Evolutionary conservation across 1,140 invertebrate genomes (phyloP), one percentile per base, ranked within the genome.

Genomic region (Drosophila tropicalis): DNA sequence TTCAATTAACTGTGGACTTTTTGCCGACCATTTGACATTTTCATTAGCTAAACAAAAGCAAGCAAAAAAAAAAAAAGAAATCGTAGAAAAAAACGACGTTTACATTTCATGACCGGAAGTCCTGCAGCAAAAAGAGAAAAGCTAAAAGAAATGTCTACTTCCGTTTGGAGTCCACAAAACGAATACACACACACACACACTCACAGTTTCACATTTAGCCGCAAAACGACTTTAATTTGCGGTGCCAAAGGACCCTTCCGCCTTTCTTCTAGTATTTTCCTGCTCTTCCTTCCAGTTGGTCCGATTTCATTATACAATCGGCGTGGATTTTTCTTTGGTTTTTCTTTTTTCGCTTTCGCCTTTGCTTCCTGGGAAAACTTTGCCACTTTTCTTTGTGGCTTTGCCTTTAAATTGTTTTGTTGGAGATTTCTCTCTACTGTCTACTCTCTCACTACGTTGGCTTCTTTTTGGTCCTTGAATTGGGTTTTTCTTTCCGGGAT

Each of bases 161-260:
- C 84, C 83, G 84, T 69, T 89, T 70, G 72, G 72, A 74, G 79
- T 86, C 62, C 68, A 61, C 70, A 57, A 79, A 72, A 66, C 63
- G 65, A 40, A 73, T 41, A 68, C 29, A 65, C 19, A 64, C 32
- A 64, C 54, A 60, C 29, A 60, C 36, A 44, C 5, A 66, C 32
- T 56, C 22, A 67, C 62, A 68, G 32, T 72, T 44, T 70, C 61
- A 70, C 64, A 81, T 84, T 84, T 78, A 89, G 71, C 84, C 77
- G 61, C 81, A 89, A 90, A 89, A 90, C 71, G 77, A 90, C 74
- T 89, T 89, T 89, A 90, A 89, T 89, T 84, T 89, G 84, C 70
- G 84, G 84, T 89, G 66, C 71, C 62, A 65, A 55, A 62, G 73
- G 72, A 60, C 58, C 41, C 62, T 40, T 44, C 13, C 19, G 36